phyloP scores from a whole-genome alignment of 2,113 vertebrate genomes.

The Neomonachus schauinslandi region DNA sequence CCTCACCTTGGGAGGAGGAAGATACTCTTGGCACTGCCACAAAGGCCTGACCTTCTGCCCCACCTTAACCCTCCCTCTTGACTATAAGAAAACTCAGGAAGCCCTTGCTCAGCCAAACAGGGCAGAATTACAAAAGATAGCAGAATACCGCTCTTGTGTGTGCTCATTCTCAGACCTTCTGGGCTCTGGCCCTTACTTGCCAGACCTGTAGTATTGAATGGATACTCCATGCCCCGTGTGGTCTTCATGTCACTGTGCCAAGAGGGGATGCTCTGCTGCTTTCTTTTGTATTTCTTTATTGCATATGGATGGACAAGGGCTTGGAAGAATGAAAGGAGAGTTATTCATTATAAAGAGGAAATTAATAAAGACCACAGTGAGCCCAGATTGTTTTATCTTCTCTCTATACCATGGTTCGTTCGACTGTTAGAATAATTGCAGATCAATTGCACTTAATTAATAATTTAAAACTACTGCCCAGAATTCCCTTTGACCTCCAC shows the following conservation, averaged over 20 bases:
- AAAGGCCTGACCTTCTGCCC: not conserved
- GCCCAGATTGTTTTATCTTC: conserved; percentile 24
- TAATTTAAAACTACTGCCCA: conserved; percentile 47
- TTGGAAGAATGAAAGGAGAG: not conserved
- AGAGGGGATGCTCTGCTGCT: not conserved
- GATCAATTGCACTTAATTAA: conserved; percentile 56
- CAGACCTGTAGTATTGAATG: not conserved
- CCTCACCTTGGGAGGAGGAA: not conserved
- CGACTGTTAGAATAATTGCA: conserved; percentile 38
- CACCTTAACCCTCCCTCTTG: not conserved
- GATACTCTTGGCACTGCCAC: fast-evolving
- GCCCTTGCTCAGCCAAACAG: not conserved
- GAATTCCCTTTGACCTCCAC: conserved; percentile 57
- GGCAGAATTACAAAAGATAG: not conserved
- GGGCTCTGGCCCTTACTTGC: not conserved
- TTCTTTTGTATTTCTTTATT: not conserved
- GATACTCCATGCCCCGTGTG: not conserved
- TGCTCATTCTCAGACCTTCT: not conserved
- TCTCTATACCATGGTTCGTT: not conserved
- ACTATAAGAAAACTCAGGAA: not conserved
- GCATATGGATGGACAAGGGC: not conserved
- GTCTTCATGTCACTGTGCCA: not conserved
- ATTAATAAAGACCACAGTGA: not conserved
- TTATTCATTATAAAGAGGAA: not conserved
- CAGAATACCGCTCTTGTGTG: fast-evolving